Conservation (phyloP, 2,888 invertebrate species). For the Amaurobius ferox region DNA sequence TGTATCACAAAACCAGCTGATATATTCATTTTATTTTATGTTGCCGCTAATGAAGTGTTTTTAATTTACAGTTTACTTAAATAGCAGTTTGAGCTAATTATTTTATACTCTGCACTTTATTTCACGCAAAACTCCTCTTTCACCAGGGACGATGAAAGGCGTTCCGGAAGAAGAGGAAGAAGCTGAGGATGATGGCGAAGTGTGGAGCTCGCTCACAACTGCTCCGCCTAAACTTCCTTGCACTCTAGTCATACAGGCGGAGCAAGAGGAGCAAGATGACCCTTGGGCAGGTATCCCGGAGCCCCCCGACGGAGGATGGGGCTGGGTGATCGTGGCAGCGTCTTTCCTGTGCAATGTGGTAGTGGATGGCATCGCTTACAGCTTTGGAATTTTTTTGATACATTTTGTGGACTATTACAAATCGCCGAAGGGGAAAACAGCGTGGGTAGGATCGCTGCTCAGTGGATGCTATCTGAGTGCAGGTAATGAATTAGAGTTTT, state of each 20-base stretch:
- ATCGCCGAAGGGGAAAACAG: slow-evolving; percentile 90
- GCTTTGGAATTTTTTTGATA: slow-evolving; percentile 94
- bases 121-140: too few relatives aligned
- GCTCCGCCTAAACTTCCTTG: slow-evolving; percentile 58
- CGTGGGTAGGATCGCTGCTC: slow-evolving; percentile 95
- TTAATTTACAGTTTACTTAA: too few relatives aligned
- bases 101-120: too few relatives aligned
- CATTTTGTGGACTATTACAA: slow-evolving; percentile 89
- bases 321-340: slow-evolving; percentile 96
- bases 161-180: slow-evolving; percentile 66
- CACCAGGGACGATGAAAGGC: slow-evolving; percentile 62
- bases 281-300: slow-evolving; percentile 54
- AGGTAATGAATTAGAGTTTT: slow-evolving; percentile 79
- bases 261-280: slow-evolving; percentile 13
- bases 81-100: too few relatives aligned
- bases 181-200: slow-evolving; percentile 43
- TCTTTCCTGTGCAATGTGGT: slow-evolving; percentile 98
- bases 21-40: too few relatives aligned
- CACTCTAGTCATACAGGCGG: slow-evolving; percentile 35
- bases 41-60: too few relatives aligned
- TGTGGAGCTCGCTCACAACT: slow-evolving; percentile 63
- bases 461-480: slow-evolving; percentile 97
- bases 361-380: slow-evolving; percentile 98
- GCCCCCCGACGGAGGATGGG: slow-evolving; percentile 83
- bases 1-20: too few relatives aligned